A percentile compares a stretch with the other conserved stretches of the same genome.
phyloP scores from a whole-genome alignment of 1,140 invertebrate genomes.

The Pseudomyrmex dendroicus region DNA sequence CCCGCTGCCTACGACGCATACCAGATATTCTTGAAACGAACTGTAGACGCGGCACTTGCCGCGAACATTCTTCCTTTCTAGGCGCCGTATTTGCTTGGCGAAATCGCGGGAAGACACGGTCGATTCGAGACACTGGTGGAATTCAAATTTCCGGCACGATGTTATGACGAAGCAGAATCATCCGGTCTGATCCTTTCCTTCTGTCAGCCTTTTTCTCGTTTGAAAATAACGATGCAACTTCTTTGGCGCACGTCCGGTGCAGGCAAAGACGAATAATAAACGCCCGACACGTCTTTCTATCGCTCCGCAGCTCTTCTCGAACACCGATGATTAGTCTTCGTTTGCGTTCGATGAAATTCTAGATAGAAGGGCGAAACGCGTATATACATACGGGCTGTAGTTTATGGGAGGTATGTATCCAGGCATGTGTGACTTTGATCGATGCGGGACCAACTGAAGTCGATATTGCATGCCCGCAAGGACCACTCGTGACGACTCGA shows the following conservation, averaged over 20 bases:
- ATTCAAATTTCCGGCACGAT: conserved; percentile 57
- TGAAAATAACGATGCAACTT: background rate
- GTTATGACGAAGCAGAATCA: conserved; percentile 31
- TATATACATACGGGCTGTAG: conserved; percentile 13
- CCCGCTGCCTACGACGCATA: conserved; percentile 67
- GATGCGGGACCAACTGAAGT: conserved; percentile 57
- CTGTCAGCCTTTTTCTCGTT: background rate
- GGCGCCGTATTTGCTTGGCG: conserved; percentile 60
- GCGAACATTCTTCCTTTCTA: conserved; percentile 17
- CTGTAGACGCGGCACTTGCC: conserved; percentile 51
- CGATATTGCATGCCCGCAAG: conserved; percentile 54
- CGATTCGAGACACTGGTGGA: conserved; percentile 47
- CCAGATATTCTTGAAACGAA: conserved; percentile 72
- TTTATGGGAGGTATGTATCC: conserved; percentile 56
- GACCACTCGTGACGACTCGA: conserved; percentile 59
- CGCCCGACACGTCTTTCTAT: background rate
- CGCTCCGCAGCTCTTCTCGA: background rate
- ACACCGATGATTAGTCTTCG: conserved; percentile 66
- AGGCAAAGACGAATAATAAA: conserved; percentile 14
- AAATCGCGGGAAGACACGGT: conserved; percentile 49
- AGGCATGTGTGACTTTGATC: conserved; percentile 66
- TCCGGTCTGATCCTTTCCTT: background rate
- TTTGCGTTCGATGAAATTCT: conserved; percentile 48
- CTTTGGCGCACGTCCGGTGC: background rate
- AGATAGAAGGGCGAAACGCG: conserved; percentile 21